Conservation (phyloP, 2,888 invertebrate species). For the Eledone cirrhosa region DNA sequence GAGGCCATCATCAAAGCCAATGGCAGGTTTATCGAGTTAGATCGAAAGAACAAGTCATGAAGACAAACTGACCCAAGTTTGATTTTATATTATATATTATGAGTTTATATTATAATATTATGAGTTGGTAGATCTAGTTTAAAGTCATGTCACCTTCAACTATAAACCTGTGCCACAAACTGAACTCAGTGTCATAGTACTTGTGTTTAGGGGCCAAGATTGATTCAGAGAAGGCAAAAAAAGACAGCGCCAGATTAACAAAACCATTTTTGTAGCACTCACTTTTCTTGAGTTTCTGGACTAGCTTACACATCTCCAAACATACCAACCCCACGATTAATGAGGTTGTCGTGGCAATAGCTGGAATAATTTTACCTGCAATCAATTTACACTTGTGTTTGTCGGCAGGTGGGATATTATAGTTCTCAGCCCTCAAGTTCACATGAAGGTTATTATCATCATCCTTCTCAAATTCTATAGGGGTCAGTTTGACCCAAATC, state of each 20-base stretch:
- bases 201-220: constrained; percentile 63
- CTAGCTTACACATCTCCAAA: constrained; percentile 82
- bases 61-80: too few species aligned
- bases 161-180: constrained; percentile 98
- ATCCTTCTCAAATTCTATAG: constrained; percentile 98
- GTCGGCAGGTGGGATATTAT: constrained; percentile 93
- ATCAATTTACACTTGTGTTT: constrained; percentile 89
- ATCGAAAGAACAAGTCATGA: too few species aligned
- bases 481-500: constrained; percentile 78
- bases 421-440: constrained; percentile 96
- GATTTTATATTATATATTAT: too few species aligned
- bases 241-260: constrained; percentile 93
- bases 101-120: too few species aligned
- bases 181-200: constrained; percentile 92
- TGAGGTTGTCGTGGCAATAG: constrained; percentile 98
- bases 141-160: constrained; percentile 76
- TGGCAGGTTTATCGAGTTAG: too few species aligned
- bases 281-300: constrained; percentile 75
- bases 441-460: constrained; percentile 98
- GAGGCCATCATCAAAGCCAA: too few species aligned
- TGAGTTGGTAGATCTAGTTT: too few species aligned
- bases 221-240: constrained; percentile 92
- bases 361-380: constrained; percentile 98
- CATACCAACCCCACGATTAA: constrained; percentile 94
- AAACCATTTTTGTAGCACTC: constrained; percentile 94